phyloP scores from a whole-genome alignment of 2,888 invertebrate species.

The Lutraria lutraria region DNA sequence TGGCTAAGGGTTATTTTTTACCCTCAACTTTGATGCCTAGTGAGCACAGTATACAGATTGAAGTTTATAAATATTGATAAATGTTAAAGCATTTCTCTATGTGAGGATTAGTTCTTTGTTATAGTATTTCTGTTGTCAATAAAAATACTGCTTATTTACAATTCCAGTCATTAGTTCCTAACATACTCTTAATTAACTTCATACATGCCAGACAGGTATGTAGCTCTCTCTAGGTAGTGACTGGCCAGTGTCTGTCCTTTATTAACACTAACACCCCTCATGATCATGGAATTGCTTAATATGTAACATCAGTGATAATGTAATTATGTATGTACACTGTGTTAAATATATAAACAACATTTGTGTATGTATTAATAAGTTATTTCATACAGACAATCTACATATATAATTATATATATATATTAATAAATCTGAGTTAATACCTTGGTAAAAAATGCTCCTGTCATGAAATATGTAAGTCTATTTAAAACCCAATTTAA shows the following conservation, averaged over 20 bases:
- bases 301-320: background rate
- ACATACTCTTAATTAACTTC: background rate
- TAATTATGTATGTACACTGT: background rate
- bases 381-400: no score
- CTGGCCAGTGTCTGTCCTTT: background rate
- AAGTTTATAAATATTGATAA: no score
- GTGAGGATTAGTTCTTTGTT: no score
- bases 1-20: no score
- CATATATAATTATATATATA: no score
- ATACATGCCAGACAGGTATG: background rate
- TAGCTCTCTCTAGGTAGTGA: background rate
- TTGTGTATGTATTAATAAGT: background rate
- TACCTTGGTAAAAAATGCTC: no score
- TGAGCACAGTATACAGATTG: no score
- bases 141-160: background rate
- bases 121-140: background rate
- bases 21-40: no score
- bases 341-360: background rate
- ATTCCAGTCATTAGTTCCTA: background rate
- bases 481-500: no score
- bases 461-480: no score
- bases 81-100: no score
- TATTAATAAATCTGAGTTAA: no score
- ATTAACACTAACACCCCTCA: background rate
- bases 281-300: background rate